Evolutionary conservation across 2,888 invertebrate species (phyloP).

Genomic region (Limnephilus marmoratus): DNA sequence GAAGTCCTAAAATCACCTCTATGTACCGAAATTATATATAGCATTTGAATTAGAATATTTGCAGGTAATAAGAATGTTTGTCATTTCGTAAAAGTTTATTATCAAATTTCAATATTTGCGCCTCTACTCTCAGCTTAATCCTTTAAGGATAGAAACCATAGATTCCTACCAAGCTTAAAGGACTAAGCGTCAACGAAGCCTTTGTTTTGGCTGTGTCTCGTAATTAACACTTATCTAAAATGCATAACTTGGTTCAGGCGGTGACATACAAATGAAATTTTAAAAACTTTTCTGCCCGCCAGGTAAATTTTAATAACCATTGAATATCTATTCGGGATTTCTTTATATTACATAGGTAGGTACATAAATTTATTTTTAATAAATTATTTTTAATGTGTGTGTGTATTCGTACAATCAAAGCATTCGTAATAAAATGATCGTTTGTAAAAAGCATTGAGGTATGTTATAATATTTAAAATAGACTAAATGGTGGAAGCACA

Average conservation of each 20-base stretch:
- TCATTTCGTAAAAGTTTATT: neutral
- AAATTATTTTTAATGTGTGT: no score
- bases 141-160: slow-evolving; percentile 7
- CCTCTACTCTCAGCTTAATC: neutral
- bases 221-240: neutral
- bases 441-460: neutral
- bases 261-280: neutral
- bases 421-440: neutral
- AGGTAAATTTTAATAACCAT: neutral
- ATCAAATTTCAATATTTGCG: neutral
- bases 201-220: neutral
- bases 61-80: neutral
- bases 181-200: neutral
- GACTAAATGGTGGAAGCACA: neutral
- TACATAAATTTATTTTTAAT: no score
- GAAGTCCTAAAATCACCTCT: neutral
- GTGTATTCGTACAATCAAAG: no score
- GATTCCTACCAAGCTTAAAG: neutral
- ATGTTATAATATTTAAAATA: neutral
- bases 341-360: neutral
- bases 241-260: neutral
- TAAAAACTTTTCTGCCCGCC: neutral
- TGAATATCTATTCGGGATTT: neutral
- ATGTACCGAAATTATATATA: neutral
- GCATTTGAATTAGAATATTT: neutral